Percentiles rank a stretch among this genome's conserved stretches.
These are phyloP conservation scores for Condylostylus longicornis DNA, from an alignment of 1,140 invertebrate genomes.

Conservation along the genomic window DNA sequence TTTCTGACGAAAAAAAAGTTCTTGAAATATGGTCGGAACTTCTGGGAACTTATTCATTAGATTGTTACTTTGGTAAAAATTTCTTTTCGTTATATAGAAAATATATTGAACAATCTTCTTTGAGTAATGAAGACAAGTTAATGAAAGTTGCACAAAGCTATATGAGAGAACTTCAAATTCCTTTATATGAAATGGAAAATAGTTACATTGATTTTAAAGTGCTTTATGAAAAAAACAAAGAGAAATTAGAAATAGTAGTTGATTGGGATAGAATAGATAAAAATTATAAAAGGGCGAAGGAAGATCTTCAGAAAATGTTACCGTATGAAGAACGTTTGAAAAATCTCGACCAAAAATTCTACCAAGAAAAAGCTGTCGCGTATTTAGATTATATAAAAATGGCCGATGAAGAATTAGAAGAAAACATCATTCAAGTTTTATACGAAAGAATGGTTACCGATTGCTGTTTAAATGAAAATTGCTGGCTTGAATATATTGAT, in stretches of 20 bases:
- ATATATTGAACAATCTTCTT: neutral
- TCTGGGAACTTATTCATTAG: conserved; percentile 9
- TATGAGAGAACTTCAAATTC: conserved; percentile 27
- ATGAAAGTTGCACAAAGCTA: conserved; percentile 22
- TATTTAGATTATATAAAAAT: conserved; percentile 11
- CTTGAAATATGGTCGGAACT: conserved; percentile 11
- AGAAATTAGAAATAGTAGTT: neutral
- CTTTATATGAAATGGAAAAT: conserved; percentile 28
- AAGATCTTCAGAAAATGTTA: conserved; percentile 18
- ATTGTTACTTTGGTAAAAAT: conserved; percentile 8
- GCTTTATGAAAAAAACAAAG: conserved; percentile 15
- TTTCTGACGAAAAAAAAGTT: conserved; percentile 1
- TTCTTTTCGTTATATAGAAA: conserved; percentile 10
- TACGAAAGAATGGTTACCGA: conserved; percentile 15
- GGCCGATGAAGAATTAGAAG: conserved; percentile 9
- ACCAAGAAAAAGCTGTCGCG: conserved; percentile 20
- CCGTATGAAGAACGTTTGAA: conserved; percentile 20
- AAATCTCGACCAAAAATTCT: conserved; percentile 14
- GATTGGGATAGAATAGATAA: conserved; percentile 10
- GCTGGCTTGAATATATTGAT: conserved; percentile 29
- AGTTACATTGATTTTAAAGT: conserved; percentile 30
- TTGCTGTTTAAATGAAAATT: conserved; percentile 12
- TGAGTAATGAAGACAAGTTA: neutral
- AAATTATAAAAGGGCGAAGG: conserved; percentile 11
- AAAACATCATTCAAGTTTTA: conserved; percentile 12